phyloP scores from a whole-genome alignment of 2,113 vertebrate genomes.

The Notiomystis cincta region DNA sequence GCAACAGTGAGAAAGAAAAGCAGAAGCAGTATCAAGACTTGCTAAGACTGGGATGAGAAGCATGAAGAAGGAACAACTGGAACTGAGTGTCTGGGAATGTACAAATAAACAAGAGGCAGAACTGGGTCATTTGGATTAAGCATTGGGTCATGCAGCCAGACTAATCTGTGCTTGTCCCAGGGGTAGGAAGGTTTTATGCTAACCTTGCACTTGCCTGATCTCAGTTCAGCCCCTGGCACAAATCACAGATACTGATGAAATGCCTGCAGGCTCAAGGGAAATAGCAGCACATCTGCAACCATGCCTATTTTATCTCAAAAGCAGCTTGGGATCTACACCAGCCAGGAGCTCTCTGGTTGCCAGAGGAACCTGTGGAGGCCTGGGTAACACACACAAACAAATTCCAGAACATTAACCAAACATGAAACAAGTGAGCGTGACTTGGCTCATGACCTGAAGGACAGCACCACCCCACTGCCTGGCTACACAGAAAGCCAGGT shows the following conservation, averaged over 20 bases:
- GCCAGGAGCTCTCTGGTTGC: not conserved
- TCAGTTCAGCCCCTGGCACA: not conserved
- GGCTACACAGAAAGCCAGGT: not conserved
- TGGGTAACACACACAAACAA: conserved; percentile 19
- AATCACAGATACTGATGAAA: not conserved
- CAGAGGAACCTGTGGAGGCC: not conserved
- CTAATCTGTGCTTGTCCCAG: conserved; percentile 9
- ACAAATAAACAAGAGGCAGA: conserved; percentile 30
- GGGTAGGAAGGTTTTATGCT: not conserved
- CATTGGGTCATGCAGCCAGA: not conserved
- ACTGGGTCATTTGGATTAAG: conserved; percentile 27
- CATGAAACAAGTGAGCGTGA: not conserved
- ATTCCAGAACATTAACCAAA: conserved; percentile 23
- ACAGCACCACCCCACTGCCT: not conserved
- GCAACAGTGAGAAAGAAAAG: not conserved
- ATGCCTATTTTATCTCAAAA: conserved; percentile 30
- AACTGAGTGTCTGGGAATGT: not conserved
- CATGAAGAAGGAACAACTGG: not conserved
- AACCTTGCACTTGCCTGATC: conserved; percentile 16
- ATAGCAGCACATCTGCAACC: conserved; percentile 27
- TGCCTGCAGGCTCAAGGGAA: conserved; percentile 14
- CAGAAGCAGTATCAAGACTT: not conserved
- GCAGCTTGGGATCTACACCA: not conserved
- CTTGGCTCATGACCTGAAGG: not conserved
- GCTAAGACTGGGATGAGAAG: not conserved